These are phyloP conservation scores for Solenopsis fugax DNA, from an alignment of 1,140 invertebrate genomes.

Conservation along the genomic window DNA sequence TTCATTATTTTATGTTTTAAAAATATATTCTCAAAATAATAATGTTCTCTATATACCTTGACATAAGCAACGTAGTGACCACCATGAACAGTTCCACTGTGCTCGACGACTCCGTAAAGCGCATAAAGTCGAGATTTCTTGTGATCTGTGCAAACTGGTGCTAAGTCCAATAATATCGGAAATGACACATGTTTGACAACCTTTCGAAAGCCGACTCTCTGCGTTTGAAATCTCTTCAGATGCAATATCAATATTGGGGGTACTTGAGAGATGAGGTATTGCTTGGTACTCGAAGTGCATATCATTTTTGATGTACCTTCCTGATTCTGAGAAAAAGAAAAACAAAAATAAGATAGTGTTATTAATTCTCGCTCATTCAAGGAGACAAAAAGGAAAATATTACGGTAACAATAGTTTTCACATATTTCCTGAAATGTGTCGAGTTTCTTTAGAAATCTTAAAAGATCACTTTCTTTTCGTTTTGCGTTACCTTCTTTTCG, in stretches of 20 bases:
- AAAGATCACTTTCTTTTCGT: neutral
- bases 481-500: conserved; percentile 87
- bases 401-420: neutral
- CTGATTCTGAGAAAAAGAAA: conserved; percentile 80
- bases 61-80: conserved; percentile 99
- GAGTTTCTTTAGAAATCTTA: conserved; percentile 5
- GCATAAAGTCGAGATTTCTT: conserved; percentile 93
- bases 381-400: neutral
- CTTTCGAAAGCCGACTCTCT: conserved; percentile 90
- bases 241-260: conserved; percentile 98
- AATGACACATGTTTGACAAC: conserved; percentile 95
- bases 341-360: neutral
- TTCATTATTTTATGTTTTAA: too few relatives aligned
- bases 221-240: conserved; percentile 95
- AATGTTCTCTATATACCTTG: conserved; percentile 87
- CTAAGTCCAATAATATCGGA: conserved; percentile 94
- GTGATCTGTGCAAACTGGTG: conserved; percentile 95
- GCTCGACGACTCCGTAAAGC: conserved; percentile 97
- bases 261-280: conserved; percentile 95
- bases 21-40: too few relatives aligned
- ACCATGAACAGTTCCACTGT: conserved; percentile 95
- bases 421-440: neutral
- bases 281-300: conserved; percentile 96
- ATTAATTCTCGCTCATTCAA: neutral
- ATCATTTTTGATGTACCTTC: conserved; percentile 90